phyloP scores from a whole-genome alignment of 2,113 vertebrate species.

The Haplochromis burtoni region DNA sequence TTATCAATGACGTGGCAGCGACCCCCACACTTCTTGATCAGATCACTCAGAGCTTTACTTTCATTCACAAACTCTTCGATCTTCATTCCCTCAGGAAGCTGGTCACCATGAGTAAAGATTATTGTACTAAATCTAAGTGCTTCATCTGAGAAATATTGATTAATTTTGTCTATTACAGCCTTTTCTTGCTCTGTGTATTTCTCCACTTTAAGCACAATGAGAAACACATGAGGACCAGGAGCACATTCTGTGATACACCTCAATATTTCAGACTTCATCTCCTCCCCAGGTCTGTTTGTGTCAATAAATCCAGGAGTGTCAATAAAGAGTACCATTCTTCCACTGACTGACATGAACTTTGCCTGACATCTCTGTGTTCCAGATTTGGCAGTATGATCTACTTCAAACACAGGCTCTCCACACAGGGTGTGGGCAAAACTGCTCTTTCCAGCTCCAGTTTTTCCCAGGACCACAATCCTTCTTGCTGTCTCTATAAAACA shows the following conservation, averaged over 20 bases:
- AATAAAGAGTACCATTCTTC: too few relatives aligned
- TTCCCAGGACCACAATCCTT: neutral
- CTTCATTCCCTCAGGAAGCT: too few relatives aligned
- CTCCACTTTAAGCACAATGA: rapidly evolving
- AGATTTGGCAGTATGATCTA: rapidly evolving
- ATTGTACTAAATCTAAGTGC: rapidly evolving
- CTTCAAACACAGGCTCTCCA: rapidly evolving
- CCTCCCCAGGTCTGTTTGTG: rapidly evolving
- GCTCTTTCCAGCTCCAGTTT: neutral
- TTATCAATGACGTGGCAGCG: rapidly evolving
- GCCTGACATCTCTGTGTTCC: too few relatives aligned
- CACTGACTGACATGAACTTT: too few relatives aligned
- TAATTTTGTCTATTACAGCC: too few relatives aligned
- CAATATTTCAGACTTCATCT: rapidly evolving
- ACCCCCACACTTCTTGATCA: rapidly evolving
- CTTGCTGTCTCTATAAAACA: rapidly evolving
- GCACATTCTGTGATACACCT: too few relatives aligned
- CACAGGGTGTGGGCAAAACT: rapidly evolving
- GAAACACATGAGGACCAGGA: too few relatives aligned
- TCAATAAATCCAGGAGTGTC: too few relatives aligned
- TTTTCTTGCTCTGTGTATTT: too few relatives aligned
- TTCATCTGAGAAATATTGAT: too few relatives aligned
- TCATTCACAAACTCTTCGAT: rapidly evolving
- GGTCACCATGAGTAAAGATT: too few relatives aligned
- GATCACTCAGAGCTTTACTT: rapidly evolving